Percentiles rank a stretch among this genome's conserved stretches.
Evolutionary conservation across 2,113 vertebrate genomes (phyloP).

Genomic region (Copsychus sechellarum): DNA sequence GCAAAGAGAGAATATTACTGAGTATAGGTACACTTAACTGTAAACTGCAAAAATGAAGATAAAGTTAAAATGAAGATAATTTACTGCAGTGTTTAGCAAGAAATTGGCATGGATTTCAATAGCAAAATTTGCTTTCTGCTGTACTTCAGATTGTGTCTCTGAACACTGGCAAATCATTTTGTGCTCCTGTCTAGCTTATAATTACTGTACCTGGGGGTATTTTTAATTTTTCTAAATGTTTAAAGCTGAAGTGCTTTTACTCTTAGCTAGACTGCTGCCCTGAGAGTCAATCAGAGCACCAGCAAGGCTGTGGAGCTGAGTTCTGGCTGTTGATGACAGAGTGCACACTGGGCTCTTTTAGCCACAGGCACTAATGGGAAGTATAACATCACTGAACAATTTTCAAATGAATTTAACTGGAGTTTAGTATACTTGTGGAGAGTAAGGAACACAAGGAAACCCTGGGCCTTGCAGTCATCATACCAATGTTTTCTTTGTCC

Average conservation of each 20-base stretch:
- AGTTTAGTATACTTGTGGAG: background rate
- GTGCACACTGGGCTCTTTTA: background rate
- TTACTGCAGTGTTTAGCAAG: background rate
- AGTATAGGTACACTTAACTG: background rate
- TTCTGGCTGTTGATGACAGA: background rate
- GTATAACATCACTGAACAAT: background rate
- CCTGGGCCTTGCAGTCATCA: background rate
- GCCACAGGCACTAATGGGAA: background rate
- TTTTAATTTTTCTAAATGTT: conserved; percentile 1
- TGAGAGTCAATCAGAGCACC: background rate
- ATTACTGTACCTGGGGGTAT: background rate
- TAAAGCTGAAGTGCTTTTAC: conserved; percentile 13
- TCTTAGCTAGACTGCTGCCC: background rate
- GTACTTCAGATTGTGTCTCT: background rate
- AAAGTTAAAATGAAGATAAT: background rate
- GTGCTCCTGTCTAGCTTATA: background rate
- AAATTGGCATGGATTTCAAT: background rate
- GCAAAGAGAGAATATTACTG: background rate
- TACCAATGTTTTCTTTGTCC: conserved; percentile 5
- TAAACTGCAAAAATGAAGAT: background rate
- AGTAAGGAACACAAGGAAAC: background rate
- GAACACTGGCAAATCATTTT: background rate
- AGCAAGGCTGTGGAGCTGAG: background rate
- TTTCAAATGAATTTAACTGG: background rate
- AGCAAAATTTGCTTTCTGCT: background rate